These are phyloP conservation scores for Drosophila leontia DNA, from an alignment of 1,140 invertebrate genomes.

Conservation along the genomic window DNA sequence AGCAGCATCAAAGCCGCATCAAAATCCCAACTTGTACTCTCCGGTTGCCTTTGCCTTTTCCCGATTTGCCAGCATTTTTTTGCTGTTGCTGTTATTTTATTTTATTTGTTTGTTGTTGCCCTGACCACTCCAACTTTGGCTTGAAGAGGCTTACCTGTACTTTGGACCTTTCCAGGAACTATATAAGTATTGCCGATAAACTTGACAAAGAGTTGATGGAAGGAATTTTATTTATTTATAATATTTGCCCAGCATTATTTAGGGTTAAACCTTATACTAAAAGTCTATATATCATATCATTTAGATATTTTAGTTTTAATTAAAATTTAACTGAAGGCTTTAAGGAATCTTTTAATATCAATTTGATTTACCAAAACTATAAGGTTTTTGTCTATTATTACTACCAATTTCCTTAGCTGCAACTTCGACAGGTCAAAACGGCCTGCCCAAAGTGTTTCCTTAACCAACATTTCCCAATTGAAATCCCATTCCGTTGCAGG, in stretches of 20 bases:
- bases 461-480: constrained; percentile 55
- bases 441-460: not conserved
- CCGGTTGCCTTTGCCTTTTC: constrained; percentile 14
- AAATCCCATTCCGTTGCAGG: constrained; percentile 58
- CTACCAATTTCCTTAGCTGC: not conserved
- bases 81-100: constrained; percentile 7
- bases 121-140: constrained; percentile 24
- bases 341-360: not conserved
- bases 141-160: constrained; percentile 23
- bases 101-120: constrained; percentile 14
- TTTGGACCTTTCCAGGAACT: not conserved
- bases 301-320: rapidly evolving
- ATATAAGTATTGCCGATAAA: constrained; percentile 1
- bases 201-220: constrained; percentile 15
- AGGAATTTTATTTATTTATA: constrained; percentile 1
- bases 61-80: not conserved
- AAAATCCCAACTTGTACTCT: constrained; percentile 37
- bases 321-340: not conserved
- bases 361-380: no score
- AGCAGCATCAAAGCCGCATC: constrained; percentile 49
- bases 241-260: not conserved
- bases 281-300: no score
- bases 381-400: no score
- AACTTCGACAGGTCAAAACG: not conserved
- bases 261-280: no score